Evolutionary conservation across 2,888 invertebrate genomes (phyloP).

Genomic region (Tortricodes alternella): DNA sequence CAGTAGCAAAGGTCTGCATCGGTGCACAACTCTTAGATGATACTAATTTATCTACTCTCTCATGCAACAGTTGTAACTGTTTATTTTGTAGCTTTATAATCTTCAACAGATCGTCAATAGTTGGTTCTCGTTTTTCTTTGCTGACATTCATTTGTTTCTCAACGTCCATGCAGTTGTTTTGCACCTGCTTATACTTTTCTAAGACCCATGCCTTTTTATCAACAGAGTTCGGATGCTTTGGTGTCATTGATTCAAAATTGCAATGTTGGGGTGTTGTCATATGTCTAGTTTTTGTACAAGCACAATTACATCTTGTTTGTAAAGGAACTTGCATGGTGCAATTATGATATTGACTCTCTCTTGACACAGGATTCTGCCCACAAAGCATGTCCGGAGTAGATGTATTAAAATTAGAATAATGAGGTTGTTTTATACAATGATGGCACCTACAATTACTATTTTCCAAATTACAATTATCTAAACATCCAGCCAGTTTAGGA

Average conservation of each 20-base stretch:
- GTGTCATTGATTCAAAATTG: conserved; percentile 24
- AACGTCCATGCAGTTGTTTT: conserved; percentile 52
- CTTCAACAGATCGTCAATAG: conserved; percentile 83
- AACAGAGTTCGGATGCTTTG: conserved; percentile 50
- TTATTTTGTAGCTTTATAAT: conserved; percentile 87
- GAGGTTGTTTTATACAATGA: conserved; percentile 50
- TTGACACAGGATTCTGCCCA: not conserved
- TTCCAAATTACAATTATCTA: conserved; percentile 5
- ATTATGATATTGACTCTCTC: not conserved
- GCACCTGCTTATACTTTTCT: conserved; percentile 61
- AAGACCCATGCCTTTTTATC: conserved; percentile 67
- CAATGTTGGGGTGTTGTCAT: not conserved
- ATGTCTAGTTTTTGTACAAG: conserved; percentile 17
- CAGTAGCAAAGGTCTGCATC: conserved; percentile 52
- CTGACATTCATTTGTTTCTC: conserved; percentile 55
- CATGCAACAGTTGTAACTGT: conserved; percentile 84
- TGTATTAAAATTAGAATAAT: conserved; percentile 15
- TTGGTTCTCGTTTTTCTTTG: conserved; percentile 77
- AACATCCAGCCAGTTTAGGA: not conserved
- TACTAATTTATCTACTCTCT: conserved; percentile 84
- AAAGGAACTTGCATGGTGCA: not conserved
- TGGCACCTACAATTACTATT: conserved; percentile 55
- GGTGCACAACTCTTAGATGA: conserved; percentile 44
- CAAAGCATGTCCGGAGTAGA: conserved; percentile 8
- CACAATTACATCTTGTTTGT: conserved; percentile 9